Conservation (phyloP, 2,113 vertebrate genomes). For the Piaya cayana region DNA sequence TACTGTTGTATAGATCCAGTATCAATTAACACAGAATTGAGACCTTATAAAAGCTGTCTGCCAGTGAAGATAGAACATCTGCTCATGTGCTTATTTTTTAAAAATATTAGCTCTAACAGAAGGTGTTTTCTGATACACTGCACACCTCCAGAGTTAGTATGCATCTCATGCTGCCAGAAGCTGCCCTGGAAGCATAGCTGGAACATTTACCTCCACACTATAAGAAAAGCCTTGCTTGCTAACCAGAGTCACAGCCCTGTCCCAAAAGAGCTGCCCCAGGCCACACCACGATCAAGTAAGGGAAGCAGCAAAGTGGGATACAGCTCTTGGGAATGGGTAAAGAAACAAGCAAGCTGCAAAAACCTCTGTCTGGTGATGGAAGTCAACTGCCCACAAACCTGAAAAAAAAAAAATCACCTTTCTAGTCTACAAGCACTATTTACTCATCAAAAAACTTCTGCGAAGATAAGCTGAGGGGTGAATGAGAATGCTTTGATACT, state of each 20-base stretch:
- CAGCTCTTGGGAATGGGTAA: rapidly evolving
- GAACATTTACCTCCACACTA: background rate
- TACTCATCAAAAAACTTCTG: background rate
- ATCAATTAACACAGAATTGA: background rate
- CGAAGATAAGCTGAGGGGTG: background rate
- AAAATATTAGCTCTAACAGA: background rate
- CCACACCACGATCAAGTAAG: background rate
- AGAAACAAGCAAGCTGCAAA: background rate
- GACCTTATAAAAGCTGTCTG: background rate
- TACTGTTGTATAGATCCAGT: background rate
- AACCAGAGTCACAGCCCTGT: background rate
- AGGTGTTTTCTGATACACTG: background rate
- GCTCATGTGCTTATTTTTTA: background rate
- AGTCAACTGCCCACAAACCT: background rate
- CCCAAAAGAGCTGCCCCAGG: background rate
- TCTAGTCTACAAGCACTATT: background rate
- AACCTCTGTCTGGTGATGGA: background rate
- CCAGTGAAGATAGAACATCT: background rate
- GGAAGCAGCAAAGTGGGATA: background rate
- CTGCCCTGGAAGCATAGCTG: background rate
- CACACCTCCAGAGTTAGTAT: background rate
- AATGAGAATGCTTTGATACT: background rate
- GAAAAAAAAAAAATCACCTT: background rate
- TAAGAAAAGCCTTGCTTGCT: background rate
- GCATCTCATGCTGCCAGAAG: background rate